phyloP scores from a whole-genome alignment of 2,113 vertebrate species.

The Ceyx cyanopectus region DNA sequence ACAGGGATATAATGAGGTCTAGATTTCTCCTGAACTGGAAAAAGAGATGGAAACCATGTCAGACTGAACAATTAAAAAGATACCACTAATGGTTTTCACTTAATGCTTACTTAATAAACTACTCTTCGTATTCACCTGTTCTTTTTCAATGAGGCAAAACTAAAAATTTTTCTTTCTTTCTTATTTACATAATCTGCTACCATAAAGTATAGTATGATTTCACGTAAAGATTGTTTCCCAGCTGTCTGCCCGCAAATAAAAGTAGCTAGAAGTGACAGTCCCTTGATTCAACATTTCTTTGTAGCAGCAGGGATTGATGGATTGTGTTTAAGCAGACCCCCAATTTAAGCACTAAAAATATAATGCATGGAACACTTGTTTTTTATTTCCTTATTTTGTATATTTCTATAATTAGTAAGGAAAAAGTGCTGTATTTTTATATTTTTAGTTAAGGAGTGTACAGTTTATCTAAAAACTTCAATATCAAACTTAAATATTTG shows the following conservation, averaged over 20 bases:
- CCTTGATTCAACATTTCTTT: neutral
- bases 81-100: neutral
- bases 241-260: neutral
- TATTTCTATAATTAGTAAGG: neutral
- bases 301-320: neutral
- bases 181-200: neutral
- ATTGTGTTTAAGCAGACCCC: neutral
- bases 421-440: neutral
- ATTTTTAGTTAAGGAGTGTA: neutral
- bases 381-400: neutral
- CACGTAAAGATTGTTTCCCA: neutral
- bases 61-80: neutral
- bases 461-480: neutral
- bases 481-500: neutral
- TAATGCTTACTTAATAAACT: neutral
- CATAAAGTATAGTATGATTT: neutral
- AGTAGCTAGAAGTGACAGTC: neutral
- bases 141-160: too few relatives aligned
- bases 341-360: neutral
- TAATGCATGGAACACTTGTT: neutral
- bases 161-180: too few relatives aligned
- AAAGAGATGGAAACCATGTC: neutral
- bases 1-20: neutral
- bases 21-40: neutral
- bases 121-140: neutral